Conservation (phyloP, 2,888 invertebrate species). For the Phoenoteleia sp. region DNA sequence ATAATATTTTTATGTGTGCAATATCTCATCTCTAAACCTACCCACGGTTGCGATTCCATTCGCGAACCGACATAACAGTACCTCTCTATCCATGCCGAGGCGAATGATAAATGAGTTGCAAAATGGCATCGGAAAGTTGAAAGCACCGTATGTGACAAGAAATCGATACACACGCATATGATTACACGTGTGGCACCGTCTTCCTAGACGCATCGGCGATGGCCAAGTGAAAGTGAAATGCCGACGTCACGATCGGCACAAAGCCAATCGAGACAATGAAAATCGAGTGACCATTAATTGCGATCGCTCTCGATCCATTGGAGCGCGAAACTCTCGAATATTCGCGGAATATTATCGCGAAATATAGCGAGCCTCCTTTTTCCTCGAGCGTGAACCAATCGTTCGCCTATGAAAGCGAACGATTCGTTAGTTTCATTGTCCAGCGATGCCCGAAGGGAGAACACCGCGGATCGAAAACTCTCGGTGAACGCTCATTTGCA, state of each 20-base stretch:
- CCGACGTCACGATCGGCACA: slow-evolving; percentile 73
- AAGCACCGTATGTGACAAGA: slow-evolving; percentile 56
- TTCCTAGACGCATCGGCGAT: slow-evolving; percentile 79
- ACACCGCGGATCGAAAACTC: slow-evolving; percentile 12
- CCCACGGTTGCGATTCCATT: slow-evolving; percentile 19
- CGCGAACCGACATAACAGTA: slow-evolving; percentile 25
- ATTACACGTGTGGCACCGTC: slow-evolving; percentile 77
- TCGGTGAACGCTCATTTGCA: slow-evolving; percentile 44
- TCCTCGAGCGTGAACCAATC: slow-evolving; percentile 32
- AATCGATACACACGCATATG: slow-evolving; percentile 70
- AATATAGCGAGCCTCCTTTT: slow-evolving; percentile 8
- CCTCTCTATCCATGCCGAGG: not conserved
- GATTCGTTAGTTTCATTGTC: slow-evolving; percentile 46
- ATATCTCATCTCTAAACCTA: not conserved
- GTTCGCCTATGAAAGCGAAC: slow-evolving; percentile 50
- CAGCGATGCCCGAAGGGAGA: slow-evolving; percentile 32
- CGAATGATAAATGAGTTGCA: slow-evolving; percentile 56
- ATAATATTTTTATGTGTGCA: too few species aligned
- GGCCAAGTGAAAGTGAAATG: slow-evolving; percentile 83
- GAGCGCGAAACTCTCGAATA: slow-evolving; percentile 59
- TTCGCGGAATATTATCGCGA: slow-evolving; percentile 40
- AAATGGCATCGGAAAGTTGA: slow-evolving; percentile 67
- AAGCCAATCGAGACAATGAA: slow-evolving; percentile 75
- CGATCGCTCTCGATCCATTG: slow-evolving; percentile 59
- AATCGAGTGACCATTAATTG: slow-evolving; percentile 79